phyloP scores from a whole-genome alignment of 2,888 invertebrate genomes.

The Smittia sp. region DNA sequence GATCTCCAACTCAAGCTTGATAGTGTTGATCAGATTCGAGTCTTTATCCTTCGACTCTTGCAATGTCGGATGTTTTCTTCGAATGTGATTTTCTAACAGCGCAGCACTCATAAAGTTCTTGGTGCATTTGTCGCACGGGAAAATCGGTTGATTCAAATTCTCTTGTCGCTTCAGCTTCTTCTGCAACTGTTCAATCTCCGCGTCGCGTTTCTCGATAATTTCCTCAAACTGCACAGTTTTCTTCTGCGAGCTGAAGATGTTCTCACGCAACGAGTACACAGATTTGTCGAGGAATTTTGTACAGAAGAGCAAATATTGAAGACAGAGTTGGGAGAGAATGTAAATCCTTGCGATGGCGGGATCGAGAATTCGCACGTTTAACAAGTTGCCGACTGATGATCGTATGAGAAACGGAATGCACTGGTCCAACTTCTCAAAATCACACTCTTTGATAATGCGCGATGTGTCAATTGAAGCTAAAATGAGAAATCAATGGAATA shows the following conservation, averaged over 20 bases:
- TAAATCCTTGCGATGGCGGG: constrained; percentile 53
- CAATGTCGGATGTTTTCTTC: constrained; percentile 47
- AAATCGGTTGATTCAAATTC: constrained; percentile 50
- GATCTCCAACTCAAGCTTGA: constrained; percentile 63
- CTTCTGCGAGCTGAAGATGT: constrained; percentile 46
- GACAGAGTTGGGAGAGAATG: constrained; percentile 49
- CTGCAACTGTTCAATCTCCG: constrained; percentile 49
- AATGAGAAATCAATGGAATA: constrained; percentile 10
- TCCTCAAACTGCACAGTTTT: constrained; percentile 45
- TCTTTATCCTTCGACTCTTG: constrained; percentile 47
- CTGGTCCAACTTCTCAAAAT: constrained; percentile 50
- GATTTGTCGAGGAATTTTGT: constrained; percentile 51
- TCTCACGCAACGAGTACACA: constrained; percentile 47
- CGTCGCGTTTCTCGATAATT: constrained; percentile 47
- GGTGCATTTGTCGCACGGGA: constrained; percentile 51
- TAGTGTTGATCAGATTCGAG: constrained; percentile 57
- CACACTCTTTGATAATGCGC: constrained; percentile 49
- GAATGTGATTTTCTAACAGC: constrained; percentile 50
- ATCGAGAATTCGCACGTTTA: constrained; percentile 51
- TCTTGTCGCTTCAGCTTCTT: constrained; percentile 51
- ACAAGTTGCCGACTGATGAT: constrained; percentile 49
- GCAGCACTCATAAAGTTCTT: constrained; percentile 53
- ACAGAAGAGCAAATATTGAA: constrained; percentile 52
- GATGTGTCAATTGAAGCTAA: constrained; percentile 51
- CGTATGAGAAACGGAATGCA: constrained; percentile 49